Base-by-base conservation (phyloP, 2,797 vertebrate species). In the Tokudaia muenninki region DNA sequence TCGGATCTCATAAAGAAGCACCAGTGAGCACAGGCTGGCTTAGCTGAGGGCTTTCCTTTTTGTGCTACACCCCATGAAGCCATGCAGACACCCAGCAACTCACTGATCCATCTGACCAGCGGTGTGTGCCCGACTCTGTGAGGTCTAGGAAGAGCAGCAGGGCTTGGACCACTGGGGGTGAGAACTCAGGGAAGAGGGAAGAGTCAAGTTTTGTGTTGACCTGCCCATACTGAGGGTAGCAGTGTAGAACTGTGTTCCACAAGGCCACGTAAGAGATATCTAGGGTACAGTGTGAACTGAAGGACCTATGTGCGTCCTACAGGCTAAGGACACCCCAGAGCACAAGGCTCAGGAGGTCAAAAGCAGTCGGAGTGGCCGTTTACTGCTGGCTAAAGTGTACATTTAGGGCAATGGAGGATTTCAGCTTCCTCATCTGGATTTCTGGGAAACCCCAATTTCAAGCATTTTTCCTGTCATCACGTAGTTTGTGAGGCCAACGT, bases 221-320 rank as follows among this genome's bases (percentile, higher is more conserved):
- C 80, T 17, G 57, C 37, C 8, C 19, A 26, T 0, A 0, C 19
- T 3, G 1, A 1, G 2, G 88, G 57, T 5, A 1, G 0, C 13
- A 50, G 87, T 24, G 65, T 65, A 16, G n/a, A 26, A 8, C 22
- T 12, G 4, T 52, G 34, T 3, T 19, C 34, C 24, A n/a, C 22
- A 7, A 10, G 55, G 26, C 63, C 9, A 19, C 11, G 6, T 0
- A 1, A 37, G 61, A 6, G 29, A 72, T 1, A 61, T 7, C 24
- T 0, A 3, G 47, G 31, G 24, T 52, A 13, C 24, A 10, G 52
- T 3, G 0, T 8, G 57, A 59, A 2, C 61, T 2, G 55, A 55
- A 29, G 63, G 65, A 31, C 37, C 13, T 4, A 16, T 0, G 0
- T 14, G 2, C 14, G 4, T 63, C 52, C 74, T 14, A 4, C 16